A percentile compares a stretch with the other conserved stretches of the same genome.
Evolutionary conservation across 1,140 invertebrate genomes (phyloP).

Genomic region (Neelides sp.): DNA sequence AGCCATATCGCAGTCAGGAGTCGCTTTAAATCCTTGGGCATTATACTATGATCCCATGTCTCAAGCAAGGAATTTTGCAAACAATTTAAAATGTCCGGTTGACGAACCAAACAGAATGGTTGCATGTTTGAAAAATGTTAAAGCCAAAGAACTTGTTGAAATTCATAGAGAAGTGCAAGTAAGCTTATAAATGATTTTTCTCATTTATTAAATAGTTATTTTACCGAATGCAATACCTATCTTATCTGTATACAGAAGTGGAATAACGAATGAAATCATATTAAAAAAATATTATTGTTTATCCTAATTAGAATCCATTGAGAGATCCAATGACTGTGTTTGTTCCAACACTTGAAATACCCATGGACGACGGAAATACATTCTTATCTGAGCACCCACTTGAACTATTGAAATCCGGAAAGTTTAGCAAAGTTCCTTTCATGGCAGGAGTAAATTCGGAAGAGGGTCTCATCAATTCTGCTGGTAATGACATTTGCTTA

Average conservation of each 20-base stretch:
- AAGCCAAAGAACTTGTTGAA: constrained; percentile 1
- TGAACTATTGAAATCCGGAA: constrained; percentile 32
- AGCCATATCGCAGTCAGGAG: constrained; percentile 30
- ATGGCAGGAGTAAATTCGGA: constrained; percentile 46
- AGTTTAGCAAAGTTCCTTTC: constrained; percentile 44
- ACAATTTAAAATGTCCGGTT: constrained; percentile 36
- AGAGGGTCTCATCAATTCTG: constrained; percentile 43
- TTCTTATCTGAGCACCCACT: constrained; percentile 36
- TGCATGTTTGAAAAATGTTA: constrained; percentile 18
- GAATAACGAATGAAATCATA: neutral
- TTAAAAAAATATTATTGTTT: neutral
- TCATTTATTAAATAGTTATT: no score
- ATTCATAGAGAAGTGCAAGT: constrained; percentile 15
- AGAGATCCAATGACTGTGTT: constrained; percentile 14
- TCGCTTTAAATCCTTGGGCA: constrained; percentile 17
- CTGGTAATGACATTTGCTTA: constrained; percentile 25
- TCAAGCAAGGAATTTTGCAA: constrained; percentile 31
- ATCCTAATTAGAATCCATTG: neutral
- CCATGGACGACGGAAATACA: constrained; percentile 32
- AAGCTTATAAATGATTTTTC: no score
- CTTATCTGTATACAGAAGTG: neutral
- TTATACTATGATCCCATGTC: constrained; percentile 34
- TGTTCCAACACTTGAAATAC: constrained; percentile 12
- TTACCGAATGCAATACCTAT: no score
- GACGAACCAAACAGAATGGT: constrained; percentile 22